Base-by-base conservation (phyloP, 2,888 invertebrate genomes). In the Patella pellucida region DNA sequence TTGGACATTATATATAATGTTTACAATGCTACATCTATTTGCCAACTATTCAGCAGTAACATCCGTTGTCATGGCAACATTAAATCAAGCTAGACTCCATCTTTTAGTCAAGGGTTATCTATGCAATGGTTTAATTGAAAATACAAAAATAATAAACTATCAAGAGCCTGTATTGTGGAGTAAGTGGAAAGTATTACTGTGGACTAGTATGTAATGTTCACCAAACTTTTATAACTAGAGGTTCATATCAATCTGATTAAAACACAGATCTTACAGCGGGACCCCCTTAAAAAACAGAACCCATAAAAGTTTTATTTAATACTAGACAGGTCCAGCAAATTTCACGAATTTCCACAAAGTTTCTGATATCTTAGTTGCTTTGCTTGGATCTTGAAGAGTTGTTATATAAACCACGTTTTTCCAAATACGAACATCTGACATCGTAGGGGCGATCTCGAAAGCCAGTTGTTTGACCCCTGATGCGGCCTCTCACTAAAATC, bases 21-120 rank as follows among this genome's bases (percentile, higher is more conserved):
- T 97, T 89, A 95, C 96, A 56, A 83, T 93, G 54, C 89, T 96
- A 19, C 98, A 99, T 92, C 92, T 99, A 19, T 93, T 94, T 87
- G 95, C 95, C 72, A 99, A 99, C 92, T 96, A 96, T 89, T 93
- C 93, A 83, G 97, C 98, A 1, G 96, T 98, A 0, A 94, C 94
- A 81, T 92, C 95, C 0, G 93, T 98, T 14, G 93, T 94, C 83
- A 93, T 98, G 89, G 94, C 94, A 82, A 94, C 95, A 0, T 93
- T 98, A 67, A 98, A 98, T 89, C 94, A 94, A 85, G 93, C 95
- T 50, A 93, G 98, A 72, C 94, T 95, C 81, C 92, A 95, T 27
- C 92, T 95, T 41, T 74, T 90, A 7, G 92, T 97, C 41, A 93
- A 94, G 81, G 92, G 93, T 72, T 97, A 94, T 89, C 92, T 96